Base-by-base conservation (phyloP, 1,140 invertebrate genomes). In the Hycleus cichorii region DNA sequence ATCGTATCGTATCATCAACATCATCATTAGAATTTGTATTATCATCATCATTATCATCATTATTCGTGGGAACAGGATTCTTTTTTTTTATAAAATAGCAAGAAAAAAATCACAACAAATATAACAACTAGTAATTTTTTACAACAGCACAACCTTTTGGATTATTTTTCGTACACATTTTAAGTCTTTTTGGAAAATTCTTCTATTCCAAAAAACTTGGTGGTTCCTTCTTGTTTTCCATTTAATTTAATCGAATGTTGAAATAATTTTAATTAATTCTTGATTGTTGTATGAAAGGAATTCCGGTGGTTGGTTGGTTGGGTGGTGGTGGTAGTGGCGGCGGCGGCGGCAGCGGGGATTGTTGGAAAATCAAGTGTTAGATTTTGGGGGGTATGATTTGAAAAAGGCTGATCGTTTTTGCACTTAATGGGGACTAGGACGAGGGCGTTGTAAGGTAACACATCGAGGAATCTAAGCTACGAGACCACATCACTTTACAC, bases 401-500 rank as follows among this genome's bases (percentile, higher is more conserved):
- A 27, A 10, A 27, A 9, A 47, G 62, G 63, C 63, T 65, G 60
- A 62, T 65, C 60, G 64, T 63, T 65, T 65, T 51, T 49, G 42
- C 47, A 47, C 59, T 27, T 53, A 54, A 60, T 62, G 56, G 58
- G 59, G 58, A 58, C 55, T 61, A 65, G 63, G 65, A 65, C 60
- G 64, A 64, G 61, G 66, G 57, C 58, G 57, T 62, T 62, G 60
- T 63, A 64, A 55, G 68, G 66, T 70, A 70, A 70, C 69, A 70
- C 69, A 71, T 69, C 61, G 66, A 69, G 68, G 68, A 71, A 65
- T 62, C 68, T 69, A 69, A 69, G 62, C 69, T 72, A 72, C 64
- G 63, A 72, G 66, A 72, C 69, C 70, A 69, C 69, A 69, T 68
- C 63, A 72, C 70, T 71, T 64, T 63, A 65, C 63, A 65, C 59